Conservation (phyloP, 2,888 invertebrate genomes). For the Rhagonycha lutea region DNA sequence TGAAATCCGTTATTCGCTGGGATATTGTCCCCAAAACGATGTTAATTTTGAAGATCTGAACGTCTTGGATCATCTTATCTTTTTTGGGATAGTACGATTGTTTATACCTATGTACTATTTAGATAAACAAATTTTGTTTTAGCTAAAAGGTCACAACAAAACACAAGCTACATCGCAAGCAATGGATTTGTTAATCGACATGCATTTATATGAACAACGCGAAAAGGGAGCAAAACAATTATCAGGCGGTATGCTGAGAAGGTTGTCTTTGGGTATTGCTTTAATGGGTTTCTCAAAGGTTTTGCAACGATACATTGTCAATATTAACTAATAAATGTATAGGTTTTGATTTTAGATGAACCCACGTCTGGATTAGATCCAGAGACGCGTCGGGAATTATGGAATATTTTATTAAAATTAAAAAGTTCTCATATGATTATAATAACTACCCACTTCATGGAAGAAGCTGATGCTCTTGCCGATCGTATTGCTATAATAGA, state of each 20-base stretch:
- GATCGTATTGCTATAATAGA: not conserved
- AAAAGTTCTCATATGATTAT: too few relatives aligned
- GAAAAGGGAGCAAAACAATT: constrained; percentile 56
- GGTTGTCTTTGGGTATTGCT: constrained; percentile 84
- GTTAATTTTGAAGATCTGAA: constrained; percentile 81
- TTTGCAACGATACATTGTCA: not conserved
- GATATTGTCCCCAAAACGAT: constrained; percentile 92
- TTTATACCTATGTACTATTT: too few relatives aligned
- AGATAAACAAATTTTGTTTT: not conserved
- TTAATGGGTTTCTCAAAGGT: constrained; percentile 73
- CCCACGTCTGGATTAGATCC: constrained; percentile 90
- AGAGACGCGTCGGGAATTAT: too few relatives aligned
- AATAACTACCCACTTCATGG: too few relatives aligned
- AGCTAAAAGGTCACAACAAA: constrained; percentile 64
- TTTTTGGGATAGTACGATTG: constrained; percentile 75
- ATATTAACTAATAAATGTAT: constrained; percentile 33
- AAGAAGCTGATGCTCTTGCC: too few relatives aligned
- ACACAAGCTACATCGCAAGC: not conserved
- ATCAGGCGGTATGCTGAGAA: constrained; percentile 94
- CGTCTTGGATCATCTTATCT: constrained; percentile 79
- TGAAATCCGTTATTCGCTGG: too few relatives aligned
- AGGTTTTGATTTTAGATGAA: constrained; percentile 72
- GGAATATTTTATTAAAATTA: too few relatives aligned
- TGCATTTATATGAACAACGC: not conserved
- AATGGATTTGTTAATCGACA: not conserved